Base-by-base conservation (phyloP, 2,888 invertebrate species). In the Eurytoma californica region DNA sequence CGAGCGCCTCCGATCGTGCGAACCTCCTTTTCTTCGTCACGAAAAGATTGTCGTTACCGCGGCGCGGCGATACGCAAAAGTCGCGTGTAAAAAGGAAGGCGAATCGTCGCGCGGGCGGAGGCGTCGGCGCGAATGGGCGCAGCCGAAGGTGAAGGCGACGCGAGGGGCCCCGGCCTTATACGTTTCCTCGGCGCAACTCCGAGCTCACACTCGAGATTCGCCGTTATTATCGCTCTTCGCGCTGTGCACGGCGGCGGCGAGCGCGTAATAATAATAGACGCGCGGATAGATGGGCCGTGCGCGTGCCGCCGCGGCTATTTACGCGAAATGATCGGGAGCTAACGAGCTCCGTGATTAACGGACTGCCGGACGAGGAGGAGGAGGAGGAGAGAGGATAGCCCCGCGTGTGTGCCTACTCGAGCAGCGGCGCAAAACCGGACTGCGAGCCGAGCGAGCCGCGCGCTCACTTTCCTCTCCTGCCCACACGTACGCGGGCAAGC, bases 321-420 rank as follows among this genome's bases (percentile, higher is more conserved):
- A 84, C 83, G 84, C 82, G 79, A 82, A 86, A 84, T 84, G 82
- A 85, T 86, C 86, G 83, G 84, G 83, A 86, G 85, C 84, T 84
- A 86, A 86, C 85, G 85, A 86, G 86, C 83, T 74, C 68, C 79
- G 83, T 85, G 85, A 86, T 85, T 86, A 86, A 86, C 86, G 84
- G 84, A 83, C 84, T 83, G 82, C 77, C 74, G 20, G 49, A 28
- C 18, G 3, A 51, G 24, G 68, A 24, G 68, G 53, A 47, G 16
- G 28, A 67, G 53, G 18, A 18, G 24, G 63, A 70, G 24, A 24
- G 67, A 67, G 53, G 28, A 49, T 49, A 66, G 77, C 82, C 75
- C 80, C 39, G 5, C 39, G 39, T 39, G 39, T 39, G 39, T 39
- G 39, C 39, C 7, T 7, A 7, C 39, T 7, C 7, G 7, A 7